Conservation (phyloP, 2,797 vertebrate species). For the Gambusia yucatana region DNA sequence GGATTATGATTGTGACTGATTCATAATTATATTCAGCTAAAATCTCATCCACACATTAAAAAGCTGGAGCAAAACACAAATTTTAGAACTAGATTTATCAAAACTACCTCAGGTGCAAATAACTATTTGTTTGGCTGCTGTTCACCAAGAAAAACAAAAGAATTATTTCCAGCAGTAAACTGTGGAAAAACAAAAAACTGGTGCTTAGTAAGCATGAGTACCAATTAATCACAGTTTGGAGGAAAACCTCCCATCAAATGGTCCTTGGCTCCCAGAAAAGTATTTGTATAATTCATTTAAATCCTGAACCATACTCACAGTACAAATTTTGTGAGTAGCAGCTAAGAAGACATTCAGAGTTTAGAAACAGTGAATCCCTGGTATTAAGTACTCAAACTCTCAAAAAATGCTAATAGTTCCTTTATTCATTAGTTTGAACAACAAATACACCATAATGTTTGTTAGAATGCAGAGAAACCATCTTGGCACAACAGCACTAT, state of each 20-base stretch:
- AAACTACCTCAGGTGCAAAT: neutral
- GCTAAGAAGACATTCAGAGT: neutral
- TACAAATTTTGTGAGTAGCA: neutral
- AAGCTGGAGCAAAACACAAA: neutral
- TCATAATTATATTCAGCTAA: neutral
- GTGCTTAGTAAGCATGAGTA: neutral
- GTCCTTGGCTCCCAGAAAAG: neutral
- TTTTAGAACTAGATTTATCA: neutral
- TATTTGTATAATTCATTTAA: neutral
- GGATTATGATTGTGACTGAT: neutral
- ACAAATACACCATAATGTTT: neutral
- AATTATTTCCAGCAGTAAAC: neutral
- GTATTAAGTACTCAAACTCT: too few species aligned
- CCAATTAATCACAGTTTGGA: neutral
- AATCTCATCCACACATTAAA: neutral
- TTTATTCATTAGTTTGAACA: neutral
- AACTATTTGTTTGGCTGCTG: neutral
- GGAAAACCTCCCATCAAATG: neutral
- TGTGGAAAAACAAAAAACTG: neutral
- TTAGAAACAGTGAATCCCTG: neutral
- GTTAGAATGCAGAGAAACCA: neutral
- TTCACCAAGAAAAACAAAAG: neutral
- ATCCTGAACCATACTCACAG: neutral
- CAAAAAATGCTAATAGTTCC: neutral
- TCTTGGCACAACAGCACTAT: neutral